These are phyloP conservation scores for Malacosoma neustria DNA, from an alignment of 2,888 invertebrate genomes.

Conservation along the genomic window DNA sequence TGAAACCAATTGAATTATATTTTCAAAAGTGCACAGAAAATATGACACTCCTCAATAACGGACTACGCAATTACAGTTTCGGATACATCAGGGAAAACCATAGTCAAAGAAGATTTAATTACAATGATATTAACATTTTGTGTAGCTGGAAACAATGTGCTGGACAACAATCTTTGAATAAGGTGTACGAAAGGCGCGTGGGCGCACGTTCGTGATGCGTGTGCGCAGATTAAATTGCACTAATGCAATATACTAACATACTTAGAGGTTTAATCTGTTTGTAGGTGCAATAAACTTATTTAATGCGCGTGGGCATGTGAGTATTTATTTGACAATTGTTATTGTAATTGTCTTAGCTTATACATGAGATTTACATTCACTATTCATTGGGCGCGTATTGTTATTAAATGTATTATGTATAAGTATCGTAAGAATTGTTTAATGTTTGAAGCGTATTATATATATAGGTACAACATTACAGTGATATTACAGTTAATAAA, in stretches of 20 bases:
- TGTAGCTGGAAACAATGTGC: conserved; percentile 4
- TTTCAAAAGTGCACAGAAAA: not conserved
- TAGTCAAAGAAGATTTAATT: too few species aligned
- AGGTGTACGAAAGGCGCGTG: conserved; percentile 49
- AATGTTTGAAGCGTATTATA: too few species aligned
- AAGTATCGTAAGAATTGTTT: too few species aligned
- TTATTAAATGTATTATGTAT: too few species aligned
- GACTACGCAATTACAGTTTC: too few species aligned
- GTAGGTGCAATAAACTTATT: conserved; percentile 22
- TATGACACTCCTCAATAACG: not conserved
- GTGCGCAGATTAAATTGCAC: conserved; percentile 70
- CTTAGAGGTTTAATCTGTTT: conserved; percentile 30
- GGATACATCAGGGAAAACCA: too few species aligned
- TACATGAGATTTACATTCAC: too few species aligned
- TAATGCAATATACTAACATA: conserved; percentile 52
- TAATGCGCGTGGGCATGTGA: conserved; percentile 7
- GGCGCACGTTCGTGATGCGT: conserved; percentile 62
- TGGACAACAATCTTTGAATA: conserved; percentile 23
- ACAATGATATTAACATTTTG: not conserved
- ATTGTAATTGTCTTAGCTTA: too few species aligned
- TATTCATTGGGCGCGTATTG: too few species aligned
- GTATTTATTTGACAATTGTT: conserved; percentile 2
- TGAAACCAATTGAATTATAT: too few species aligned
- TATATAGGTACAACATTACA: too few species aligned
- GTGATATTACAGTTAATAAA: too few species aligned